Base-by-base conservation (phyloP, 2,888 invertebrate genomes). In the Andricus quercusramuli region DNA sequence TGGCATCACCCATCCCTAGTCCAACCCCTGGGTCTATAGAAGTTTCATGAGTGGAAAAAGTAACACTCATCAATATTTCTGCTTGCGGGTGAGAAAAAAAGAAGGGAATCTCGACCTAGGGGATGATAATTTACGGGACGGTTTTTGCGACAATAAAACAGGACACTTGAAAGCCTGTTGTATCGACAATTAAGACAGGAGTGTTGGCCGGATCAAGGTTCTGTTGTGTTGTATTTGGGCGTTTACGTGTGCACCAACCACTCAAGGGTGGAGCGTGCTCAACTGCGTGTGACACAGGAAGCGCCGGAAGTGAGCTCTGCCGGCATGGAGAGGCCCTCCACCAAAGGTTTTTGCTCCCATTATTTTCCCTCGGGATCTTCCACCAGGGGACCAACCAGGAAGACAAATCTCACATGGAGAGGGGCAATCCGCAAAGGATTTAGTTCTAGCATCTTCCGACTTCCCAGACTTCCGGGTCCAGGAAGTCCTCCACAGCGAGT, bases 271-370 rank as follows among this genome's bases (percentile, higher is more conserved):
- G 88, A 90, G 88, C 92, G 92, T 92, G 92, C 91, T 92, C 91
- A 92, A 92, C 92, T 90, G 92, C 92, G 92, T 92, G 92, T 92
- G 92, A 92, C 91, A 92, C 92, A 91, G 92, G 92, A 92, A 92
- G 90, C 84, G 86, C 84, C 88, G 83, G 83, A 84, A 83, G 83
- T 79, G 64, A 78, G 80, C 79, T n/a, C 81, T 82, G 78, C 78
- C 83, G 79, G 81, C 78, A 76, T 81, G 59, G 67, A 79, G 80
- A 80, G 78, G 62, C 78, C 79, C 79, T 78, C 44, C 59, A 67
- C 74, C 47, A 67, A 78, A 56, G 32, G 76, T 83, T 83, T 83
- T 83, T 82, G 77, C 82, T 37, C 41, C 79, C 82, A 80, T 82
- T 80, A 82, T 82, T 77, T 67, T 78, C 59, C 78, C 78, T 41